Evolutionary conservation across 35 echinoderm and acorn worm species (phyloP), one percentile per base, ranked within the genome.

Genomic region (Stichopus chloronotus): DNA sequence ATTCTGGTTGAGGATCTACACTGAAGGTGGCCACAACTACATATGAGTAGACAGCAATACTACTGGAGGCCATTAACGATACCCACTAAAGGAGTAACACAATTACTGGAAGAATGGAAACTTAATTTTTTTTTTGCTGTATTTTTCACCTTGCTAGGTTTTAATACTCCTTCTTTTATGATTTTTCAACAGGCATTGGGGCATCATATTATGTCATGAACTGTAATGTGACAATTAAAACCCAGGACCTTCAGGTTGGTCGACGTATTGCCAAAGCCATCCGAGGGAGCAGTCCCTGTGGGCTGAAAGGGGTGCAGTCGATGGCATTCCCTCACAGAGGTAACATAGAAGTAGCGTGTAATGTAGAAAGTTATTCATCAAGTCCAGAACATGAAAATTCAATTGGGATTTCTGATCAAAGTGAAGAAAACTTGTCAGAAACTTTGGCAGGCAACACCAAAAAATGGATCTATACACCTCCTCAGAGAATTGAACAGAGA

Each of bases 311-410:
- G 8, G 87, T 98, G 5, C 95, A 96, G 79, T 91, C 93, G 19
- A 98, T 98, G 97, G 97, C 97, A 13, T 98, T 98, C 63, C 74
- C 93, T 25, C 97, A 98, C 93, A 78, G 91, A 24, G 93, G 95
- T 54, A 92, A 88, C 20, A 91, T 98, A 23, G 97, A 98, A 83
- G 93, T 98, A 7, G 97, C 97, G 8, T 98, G 97, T 87, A 98
- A 98, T 81, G 94, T 98, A 22, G 94, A 96, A 81, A 92, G 93
- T 59, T 80, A 23, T 78, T 21, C 30, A 52, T 76, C 88, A 90
- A 3, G 23, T 76, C n/a, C 7, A 71, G 59, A 21, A 22, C n/a
- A 13, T 76, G 88, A 90, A 25, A 57, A 53, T 5, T 30, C 22
- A 5, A 19, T 55, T 65, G 52, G 16, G 10, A 13, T 8, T 52